phyloP scores from a whole-genome alignment of 2,797 vertebrate species.

The Eidolon dupreanum region DNA sequence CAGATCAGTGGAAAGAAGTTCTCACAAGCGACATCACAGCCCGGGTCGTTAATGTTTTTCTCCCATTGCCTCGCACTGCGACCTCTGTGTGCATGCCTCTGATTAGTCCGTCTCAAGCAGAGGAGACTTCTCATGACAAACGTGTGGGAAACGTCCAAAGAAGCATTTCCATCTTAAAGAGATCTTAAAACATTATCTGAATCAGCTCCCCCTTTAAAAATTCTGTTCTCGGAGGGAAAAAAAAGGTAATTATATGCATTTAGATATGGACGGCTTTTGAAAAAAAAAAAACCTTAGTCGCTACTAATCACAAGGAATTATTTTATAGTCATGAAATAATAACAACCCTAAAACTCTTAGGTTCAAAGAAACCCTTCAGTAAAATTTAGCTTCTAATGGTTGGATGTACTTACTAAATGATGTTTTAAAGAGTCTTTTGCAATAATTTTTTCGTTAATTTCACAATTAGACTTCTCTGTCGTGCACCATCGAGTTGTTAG shows the following conservation, averaged over 20 bases:
- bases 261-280: slow-evolving; percentile 66
- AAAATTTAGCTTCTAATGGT: slow-evolving; percentile 48
- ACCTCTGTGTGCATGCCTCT: slow-evolving; percentile 54
- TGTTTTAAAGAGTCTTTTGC: slow-evolving; percentile 42
- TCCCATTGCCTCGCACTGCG: slow-evolving; percentile 51
- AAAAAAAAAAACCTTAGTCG: slow-evolving; percentile 58
- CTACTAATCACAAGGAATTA: slow-evolving; percentile 67
- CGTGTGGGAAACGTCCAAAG: slow-evolving; percentile 64
- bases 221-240: slow-evolving; percentile 44
- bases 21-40: slow-evolving; percentile 77
- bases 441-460: slow-evolving; percentile 34
- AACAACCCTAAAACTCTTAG: slow-evolving; percentile 51
- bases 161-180: slow-evolving; percentile 66
- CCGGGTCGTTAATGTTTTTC: slow-evolving; percentile 75
- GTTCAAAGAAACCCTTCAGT: slow-evolving; percentile 62
- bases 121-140: slow-evolving; percentile 74
- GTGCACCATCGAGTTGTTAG: neutral
- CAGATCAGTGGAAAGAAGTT: slow-evolving; percentile 77
- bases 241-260: slow-evolving; percentile 61
- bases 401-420: slow-evolving; percentile 50
- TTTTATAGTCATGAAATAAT: slow-evolving; percentile 71
- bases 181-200: slow-evolving; percentile 66
- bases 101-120: slow-evolving; percentile 78
- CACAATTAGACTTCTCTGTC: slow-evolving; percentile 41
- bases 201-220: slow-evolving; percentile 61